phyloP scores from a whole-genome alignment of 2,113 vertebrate species.

The Clinocottus analis region DNA sequence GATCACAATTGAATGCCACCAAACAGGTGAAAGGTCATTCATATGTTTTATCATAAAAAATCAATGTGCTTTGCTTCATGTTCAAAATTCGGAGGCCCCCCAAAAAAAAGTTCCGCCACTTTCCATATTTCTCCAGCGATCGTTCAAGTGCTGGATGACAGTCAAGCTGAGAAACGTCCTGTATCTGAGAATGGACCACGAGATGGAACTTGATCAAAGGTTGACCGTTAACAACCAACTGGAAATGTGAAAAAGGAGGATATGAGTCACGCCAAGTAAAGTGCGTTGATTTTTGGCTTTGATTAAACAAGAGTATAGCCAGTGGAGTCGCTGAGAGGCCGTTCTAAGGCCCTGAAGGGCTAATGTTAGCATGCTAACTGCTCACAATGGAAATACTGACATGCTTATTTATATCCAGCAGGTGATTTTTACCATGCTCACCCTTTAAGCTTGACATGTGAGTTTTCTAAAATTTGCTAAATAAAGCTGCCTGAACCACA shows the following conservation, averaged over 20 bases:
- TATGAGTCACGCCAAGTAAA: not conserved
- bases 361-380: too few species aligned
- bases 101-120: not conserved
- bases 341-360: too few species aligned
- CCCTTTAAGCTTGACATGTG: too few species aligned
- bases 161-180: not conserved
- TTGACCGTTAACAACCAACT: not conserved
- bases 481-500: too few species aligned
- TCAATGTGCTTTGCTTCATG: not conserved
- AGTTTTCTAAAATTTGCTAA: too few species aligned
- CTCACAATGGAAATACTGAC: too few species aligned
- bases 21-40: slow-evolving; percentile 55
- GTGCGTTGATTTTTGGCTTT: not conserved
- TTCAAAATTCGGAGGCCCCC: not conserved
- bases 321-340: not conserved
- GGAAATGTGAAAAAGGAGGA: not conserved
- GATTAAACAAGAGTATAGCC: not conserved
- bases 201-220: not conserved
- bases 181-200: slow-evolving; percentile 1
- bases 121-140: not conserved
- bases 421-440: too few species aligned
- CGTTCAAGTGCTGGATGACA: not conserved
- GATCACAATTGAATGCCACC: slow-evolving; percentile 56
- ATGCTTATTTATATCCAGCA: too few species aligned
- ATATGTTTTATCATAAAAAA: slow-evolving; percentile 33